Base-by-base conservation (phyloP, 2,888 invertebrate genomes). In the Lasioglossum calceatum region DNA sequence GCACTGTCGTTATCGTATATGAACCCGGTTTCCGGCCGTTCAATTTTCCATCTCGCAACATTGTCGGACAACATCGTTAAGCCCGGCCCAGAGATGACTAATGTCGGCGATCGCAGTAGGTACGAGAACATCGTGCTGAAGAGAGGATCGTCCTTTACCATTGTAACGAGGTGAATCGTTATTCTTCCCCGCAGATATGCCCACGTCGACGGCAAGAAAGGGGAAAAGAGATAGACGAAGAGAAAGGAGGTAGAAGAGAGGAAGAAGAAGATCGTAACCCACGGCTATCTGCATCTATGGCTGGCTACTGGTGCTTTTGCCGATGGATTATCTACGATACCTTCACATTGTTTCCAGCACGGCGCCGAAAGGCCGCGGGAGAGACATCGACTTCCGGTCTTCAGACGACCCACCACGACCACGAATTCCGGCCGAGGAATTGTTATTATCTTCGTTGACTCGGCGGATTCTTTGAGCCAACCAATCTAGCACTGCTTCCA, bases 361-460 rank as follows among this genome's bases (percentile, higher is more conserved):
- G 85, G 78, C 82, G 88, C 83, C 87, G 84, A 86, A 87, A 81
- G 86, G 85, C 47, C 79, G 86, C 75, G 76, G 84, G 87, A 58
- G 32, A 64, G 77, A 77, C 88, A 71, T 58, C 83, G 85, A 90
- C 92, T 92, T 92, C 92, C 92, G 92, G 89, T 87, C 74, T 89
- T 89, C 67, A 44, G 77, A 77, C 64, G 36, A 50, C 81, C 83
- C 73, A 44, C 84, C n/a, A 75, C 84, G 84, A 44, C 84, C n/a
- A 75, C 84, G 84, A 85, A 80, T 87, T 86, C 89, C 74, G 72
- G 72, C 78, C 86, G 72, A 61, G 64, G 81, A 88, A 91, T 86
- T 86, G 85, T 88, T 86, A 92, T 92, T 92, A 92, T 91, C 84
- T 86, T 82, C 67, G 90, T 92, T 92, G 92, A 92, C 92, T 92